Conservation (phyloP, 2,888 invertebrate species). For the Hoplodrina ambigua region DNA sequence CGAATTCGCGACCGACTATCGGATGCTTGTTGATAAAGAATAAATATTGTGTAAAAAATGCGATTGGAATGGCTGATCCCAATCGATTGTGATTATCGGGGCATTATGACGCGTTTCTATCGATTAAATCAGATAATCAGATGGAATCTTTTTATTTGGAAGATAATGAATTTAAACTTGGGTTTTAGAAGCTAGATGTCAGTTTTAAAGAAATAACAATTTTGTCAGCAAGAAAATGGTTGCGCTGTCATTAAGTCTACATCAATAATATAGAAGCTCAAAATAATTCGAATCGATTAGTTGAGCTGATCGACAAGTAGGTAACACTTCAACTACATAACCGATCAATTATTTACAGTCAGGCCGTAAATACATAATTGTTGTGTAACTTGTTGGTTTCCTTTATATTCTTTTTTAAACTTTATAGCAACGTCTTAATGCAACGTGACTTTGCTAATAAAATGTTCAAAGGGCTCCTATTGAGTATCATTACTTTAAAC, state of each 20-base stretch:
- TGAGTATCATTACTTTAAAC: background rate
- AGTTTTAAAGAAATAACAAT: too few relatives aligned
- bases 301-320: background rate
- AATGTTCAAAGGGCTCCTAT: background rate
- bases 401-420: background rate
- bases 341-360: background rate
- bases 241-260: too few relatives aligned
- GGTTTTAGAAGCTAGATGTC: too few relatives aligned
- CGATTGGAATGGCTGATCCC: constrained; percentile 17
- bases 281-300: background rate
- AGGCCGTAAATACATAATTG: too few relatives aligned
- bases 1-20: constrained; percentile 8
- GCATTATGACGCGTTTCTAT: constrained; percentile 21
- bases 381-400: background rate
- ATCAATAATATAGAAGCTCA: background rate
- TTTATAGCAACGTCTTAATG: background rate
- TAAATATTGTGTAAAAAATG: constrained; percentile 38
- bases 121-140: constrained; percentile 1
- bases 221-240: background rate
- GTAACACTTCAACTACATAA: background rate
- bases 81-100: constrained; percentile 22
- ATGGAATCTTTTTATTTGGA: background rate
- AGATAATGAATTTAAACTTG: too few relatives aligned
- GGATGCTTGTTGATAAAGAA: constrained; percentile 30
- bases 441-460: constrained; percentile 1